Conservation (phyloP, 2,797 vertebrate genomes). For the Sebastes wilsoni region DNA sequence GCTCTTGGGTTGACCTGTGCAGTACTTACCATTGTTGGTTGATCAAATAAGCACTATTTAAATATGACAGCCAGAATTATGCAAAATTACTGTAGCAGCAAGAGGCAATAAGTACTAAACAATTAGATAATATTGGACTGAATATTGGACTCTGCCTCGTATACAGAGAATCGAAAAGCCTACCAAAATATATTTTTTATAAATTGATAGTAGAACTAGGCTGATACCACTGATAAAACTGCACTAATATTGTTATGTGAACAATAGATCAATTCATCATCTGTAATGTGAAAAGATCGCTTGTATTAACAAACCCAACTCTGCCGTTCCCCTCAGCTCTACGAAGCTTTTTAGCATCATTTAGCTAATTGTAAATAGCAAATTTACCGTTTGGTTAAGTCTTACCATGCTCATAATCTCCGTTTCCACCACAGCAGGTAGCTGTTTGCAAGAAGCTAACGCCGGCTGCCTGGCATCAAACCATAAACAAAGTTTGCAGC, state of each 20-base stretch:
- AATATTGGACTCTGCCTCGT: not conserved
- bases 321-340: not conserved
- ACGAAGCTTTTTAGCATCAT: not conserved
- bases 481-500: not conserved
- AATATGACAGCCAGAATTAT: not conserved
- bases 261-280: not conserved
- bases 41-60: slow-evolving; percentile 5
- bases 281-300: not conserved
- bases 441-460: not conserved
- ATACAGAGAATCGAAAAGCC: not conserved
- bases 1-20: not conserved
- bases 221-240: not conserved
- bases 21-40: not conserved
- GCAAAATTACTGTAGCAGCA: not conserved
- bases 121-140: not conserved
- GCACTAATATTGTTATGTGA: not conserved
- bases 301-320: not conserved
- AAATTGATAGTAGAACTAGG: not conserved
- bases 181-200: not conserved
- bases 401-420: not conserved
- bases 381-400: not conserved
- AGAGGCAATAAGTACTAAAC: not conserved
- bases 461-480: not conserved
- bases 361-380: not conserved
- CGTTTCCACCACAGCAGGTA: not conserved